phyloP scores from a whole-genome alignment of 37 sponge, comb jelly and placozoan species.

The Crambe crambe region DNA sequence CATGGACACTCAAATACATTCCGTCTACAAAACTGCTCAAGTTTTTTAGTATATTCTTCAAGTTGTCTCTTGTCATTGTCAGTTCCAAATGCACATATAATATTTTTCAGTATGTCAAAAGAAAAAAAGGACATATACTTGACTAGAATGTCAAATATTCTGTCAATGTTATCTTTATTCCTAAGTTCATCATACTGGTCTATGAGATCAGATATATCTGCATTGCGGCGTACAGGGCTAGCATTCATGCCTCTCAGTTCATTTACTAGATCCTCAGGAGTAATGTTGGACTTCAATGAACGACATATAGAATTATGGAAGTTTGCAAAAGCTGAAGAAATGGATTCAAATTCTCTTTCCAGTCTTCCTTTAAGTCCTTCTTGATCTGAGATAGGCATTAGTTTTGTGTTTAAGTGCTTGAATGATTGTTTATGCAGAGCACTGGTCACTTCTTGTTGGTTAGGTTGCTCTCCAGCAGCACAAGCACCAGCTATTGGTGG shows the following conservation, averaged over 20 bases:
- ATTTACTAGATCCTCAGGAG: neutral
- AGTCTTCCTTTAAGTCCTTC: neutral
- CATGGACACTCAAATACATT: conserved; percentile 11
- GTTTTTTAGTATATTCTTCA: neutral
- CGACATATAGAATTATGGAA: neutral
- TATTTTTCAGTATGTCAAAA: neutral
- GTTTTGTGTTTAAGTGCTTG: too few species aligned
- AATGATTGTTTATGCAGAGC: too few species aligned
- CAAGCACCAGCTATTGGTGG: too few species aligned
- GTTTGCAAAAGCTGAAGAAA: neutral
- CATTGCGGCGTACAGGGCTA: neutral
- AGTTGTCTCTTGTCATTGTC: neutral
- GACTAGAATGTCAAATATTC: neutral
- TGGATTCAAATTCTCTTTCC: neutral
- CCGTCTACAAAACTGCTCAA: neutral
- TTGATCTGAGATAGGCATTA: neutral
- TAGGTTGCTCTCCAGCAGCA: too few species aligned
- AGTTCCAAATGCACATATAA: neutral
- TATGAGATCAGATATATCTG: neutral
- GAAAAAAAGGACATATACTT: conserved; percentile 6
- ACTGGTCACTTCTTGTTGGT: too few species aligned
- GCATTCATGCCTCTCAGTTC: neutral
- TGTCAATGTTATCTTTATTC: neutral
- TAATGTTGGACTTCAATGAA: neutral
- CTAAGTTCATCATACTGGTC: neutral